Evolutionary conservation across 2,113 vertebrate genomes (phyloP).

Genomic region (Geothlypis trichas): DNA sequence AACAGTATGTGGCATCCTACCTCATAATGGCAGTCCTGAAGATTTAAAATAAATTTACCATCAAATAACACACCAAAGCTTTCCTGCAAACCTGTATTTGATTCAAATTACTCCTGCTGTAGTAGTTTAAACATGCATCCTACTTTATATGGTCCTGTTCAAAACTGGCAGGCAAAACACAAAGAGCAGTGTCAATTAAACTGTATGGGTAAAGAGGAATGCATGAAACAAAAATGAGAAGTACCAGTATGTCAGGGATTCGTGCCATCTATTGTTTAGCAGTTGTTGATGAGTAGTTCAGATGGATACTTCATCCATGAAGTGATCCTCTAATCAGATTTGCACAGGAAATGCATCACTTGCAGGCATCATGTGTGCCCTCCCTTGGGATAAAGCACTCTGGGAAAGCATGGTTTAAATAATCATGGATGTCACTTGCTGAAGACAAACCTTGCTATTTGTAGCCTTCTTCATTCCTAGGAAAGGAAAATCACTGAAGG

Average conservation of each 20-base stretch:
- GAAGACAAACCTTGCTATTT: background rate
- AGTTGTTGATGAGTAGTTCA: background rate
- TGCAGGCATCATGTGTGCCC: background rate
- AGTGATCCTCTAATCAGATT: constrained; percentile 3
- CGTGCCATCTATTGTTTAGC: constrained; percentile 16
- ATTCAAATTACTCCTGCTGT: constrained; percentile 44
- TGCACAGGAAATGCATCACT: constrained; percentile 35
- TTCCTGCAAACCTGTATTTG: constrained; percentile 49
- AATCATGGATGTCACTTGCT: background rate
- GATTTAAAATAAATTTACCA: constrained; percentile 37
- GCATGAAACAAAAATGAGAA: background rate
- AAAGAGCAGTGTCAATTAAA: constrained; percentile 39
- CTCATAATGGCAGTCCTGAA: constrained; percentile 30
- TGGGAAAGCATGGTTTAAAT: background rate
- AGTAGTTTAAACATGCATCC: constrained; percentile 33
- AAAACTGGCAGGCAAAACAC: constrained; percentile 48
- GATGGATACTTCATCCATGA: background rate
- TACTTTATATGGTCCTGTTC: constrained; percentile 39
- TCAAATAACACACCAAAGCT: constrained; percentile 31
- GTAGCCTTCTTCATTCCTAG: background rate
- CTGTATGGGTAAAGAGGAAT: background rate
- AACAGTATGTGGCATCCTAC: background rate
- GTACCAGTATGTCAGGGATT: background rate
- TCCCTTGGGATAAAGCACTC: background rate
- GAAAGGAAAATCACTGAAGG: background rate